A percentile compares a stretch with the other conserved stretches of the same genome.
Evolutionary conservation across 2,113 vertebrate species (phyloP).

Genomic region (Rutilus rutilus): DNA sequence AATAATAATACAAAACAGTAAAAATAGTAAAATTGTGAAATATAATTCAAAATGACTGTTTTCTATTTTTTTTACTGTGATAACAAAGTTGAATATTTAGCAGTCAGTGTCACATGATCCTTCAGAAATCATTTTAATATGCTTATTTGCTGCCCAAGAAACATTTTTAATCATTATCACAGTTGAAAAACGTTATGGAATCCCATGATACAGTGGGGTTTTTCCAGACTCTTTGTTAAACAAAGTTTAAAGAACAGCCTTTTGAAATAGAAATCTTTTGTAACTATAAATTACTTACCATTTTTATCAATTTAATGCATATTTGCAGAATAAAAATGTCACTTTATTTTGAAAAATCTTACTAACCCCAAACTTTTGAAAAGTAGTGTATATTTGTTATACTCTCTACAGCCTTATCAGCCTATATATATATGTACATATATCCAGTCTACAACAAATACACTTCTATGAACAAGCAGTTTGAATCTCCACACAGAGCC

Average conservation of each 20-base stretch:
- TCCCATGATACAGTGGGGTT: background rate
- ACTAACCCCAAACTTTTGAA: background rate
- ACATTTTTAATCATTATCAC: background rate
- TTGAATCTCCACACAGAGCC: background rate
- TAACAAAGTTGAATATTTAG: no score
- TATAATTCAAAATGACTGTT: no score
- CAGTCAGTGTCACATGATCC: background rate
- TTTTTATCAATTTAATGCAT: background rate
- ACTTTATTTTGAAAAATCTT: background rate
- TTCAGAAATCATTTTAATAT: background rate
- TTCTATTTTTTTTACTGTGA: no score
- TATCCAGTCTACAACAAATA: background rate
- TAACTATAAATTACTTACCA: background rate
- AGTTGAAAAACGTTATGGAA: background rate
- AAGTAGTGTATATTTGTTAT: background rate
- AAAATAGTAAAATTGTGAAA: no score
- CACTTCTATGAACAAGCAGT: conserved; percentile 4
- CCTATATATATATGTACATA: background rate
- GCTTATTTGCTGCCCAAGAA: background rate
- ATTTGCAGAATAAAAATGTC: background rate
- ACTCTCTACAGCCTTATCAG: background rate
- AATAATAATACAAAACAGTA: no score
- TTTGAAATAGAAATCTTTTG: background rate
- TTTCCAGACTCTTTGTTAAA: background rate
- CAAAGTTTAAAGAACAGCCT: background rate